These are phyloP conservation scores for Plagodis pulveraria DNA, from an alignment of 2,888 invertebrate species.

Conservation along the genomic window DNA sequence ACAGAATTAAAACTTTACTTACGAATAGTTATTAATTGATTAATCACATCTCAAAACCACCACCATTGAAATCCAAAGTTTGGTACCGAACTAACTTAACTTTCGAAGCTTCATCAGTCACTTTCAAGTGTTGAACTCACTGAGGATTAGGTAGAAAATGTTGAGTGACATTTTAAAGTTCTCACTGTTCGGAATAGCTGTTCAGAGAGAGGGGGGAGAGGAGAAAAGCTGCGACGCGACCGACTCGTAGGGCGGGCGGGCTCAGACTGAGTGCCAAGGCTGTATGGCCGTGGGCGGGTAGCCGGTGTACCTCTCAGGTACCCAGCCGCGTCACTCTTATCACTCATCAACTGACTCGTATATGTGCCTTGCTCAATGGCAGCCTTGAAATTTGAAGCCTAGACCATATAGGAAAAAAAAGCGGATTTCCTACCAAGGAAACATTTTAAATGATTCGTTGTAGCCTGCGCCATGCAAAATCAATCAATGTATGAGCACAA, in stretches of 20 bases:
- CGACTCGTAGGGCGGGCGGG: constrained; percentile 49
- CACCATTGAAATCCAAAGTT: constrained; percentile 66
- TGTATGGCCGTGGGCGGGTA: constrained; percentile 31
- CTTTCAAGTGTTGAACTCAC: constrained; percentile 55
- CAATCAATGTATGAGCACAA: too few species aligned
- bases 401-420: too few species aligned
- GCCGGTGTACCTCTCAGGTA: constrained; percentile 33
- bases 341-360: constrained; percentile 38
- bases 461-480: too few species aligned
- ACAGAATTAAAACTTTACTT: constrained; percentile 41
- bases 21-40: constrained; percentile 54
- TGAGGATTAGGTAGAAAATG: constrained; percentile 44
- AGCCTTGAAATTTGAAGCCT: constrained; percentile 30
- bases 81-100: constrained; percentile 45
- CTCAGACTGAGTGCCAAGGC: constrained; percentile 56
- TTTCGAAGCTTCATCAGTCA: constrained; percentile 62
- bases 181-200: constrained; percentile 51
- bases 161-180: constrained; percentile 69
- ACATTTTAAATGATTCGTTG: too few species aligned
- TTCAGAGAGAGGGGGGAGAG: constrained; percentile 37
- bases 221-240: constrained; percentile 44
- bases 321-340: constrained; percentile 33
- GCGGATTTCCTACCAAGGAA: too few species aligned
- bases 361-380: constrained; percentile 35
- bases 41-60: constrained; percentile 77